These are phyloP conservation scores for Hydra vulgaris DNA, from an alignment of 30 jellyfish, hydroid and myxozoan species.

Conservation along the genomic window DNA sequence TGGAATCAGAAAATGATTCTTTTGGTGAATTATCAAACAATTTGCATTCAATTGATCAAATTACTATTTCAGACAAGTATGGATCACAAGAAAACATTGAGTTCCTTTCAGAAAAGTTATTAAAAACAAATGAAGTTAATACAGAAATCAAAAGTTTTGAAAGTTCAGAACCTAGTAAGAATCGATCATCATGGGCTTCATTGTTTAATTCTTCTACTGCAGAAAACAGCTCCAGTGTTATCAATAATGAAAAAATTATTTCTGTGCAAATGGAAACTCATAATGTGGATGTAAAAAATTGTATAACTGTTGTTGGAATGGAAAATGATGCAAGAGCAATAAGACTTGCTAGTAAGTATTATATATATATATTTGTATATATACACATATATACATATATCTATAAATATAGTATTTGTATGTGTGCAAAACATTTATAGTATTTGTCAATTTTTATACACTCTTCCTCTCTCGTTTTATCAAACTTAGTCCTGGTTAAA, in stretches of 20 bases:
- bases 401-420: too few relatives aligned
- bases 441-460: too few relatives aligned
- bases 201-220: conserved; percentile 12
- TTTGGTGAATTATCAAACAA: not conserved
- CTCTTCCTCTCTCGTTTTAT: too few relatives aligned
- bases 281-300: not conserved
- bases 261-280: conserved; percentile 25
- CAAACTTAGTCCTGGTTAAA: too few relatives aligned
- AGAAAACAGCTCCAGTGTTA: not conserved
- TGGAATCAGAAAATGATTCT: not conserved
- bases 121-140: not conserved
- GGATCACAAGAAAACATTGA: not conserved
- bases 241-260: not conserved
- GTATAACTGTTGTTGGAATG: conserved; percentile 16
- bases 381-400: too few relatives aligned
- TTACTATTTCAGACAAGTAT: not conserved
- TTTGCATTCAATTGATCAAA: not conserved
- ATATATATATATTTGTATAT: not conserved
- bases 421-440: too few relatives aligned
- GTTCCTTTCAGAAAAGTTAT: not conserved
- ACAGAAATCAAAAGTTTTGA: not conserved
- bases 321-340: conserved; percentile 25
- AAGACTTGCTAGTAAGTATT: conserved; percentile 27
- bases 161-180: not conserved
- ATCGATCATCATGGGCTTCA: conserved; percentile 40